Evolutionary conservation across 2,888 invertebrate species (phyloP).

Genomic region (Cephus nigrinus): DNA sequence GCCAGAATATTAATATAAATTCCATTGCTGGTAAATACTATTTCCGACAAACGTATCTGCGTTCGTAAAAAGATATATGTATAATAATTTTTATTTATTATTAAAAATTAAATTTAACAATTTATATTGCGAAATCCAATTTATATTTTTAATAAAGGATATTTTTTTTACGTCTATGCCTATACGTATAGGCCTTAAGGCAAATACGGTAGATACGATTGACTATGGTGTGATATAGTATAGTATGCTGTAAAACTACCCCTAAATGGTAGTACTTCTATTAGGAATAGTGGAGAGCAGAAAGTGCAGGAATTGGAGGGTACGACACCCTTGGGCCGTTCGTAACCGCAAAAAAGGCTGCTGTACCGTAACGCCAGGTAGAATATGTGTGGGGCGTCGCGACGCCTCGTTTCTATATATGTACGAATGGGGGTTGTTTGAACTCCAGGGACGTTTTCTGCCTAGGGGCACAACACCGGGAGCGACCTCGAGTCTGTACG

Average conservation of each 20-base stretch:
- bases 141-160: too few relatives aligned
- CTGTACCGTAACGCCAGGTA: not conserved
- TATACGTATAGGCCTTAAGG: too few relatives aligned
- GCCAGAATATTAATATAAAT: not conserved
- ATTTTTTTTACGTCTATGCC: too few relatives aligned
- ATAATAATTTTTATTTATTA: not conserved
- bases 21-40: not conserved
- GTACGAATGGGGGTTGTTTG: not conserved
- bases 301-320: not conserved
- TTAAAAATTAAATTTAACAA: not conserved
- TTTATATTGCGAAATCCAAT: accelerated
- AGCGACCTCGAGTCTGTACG: not conserved
- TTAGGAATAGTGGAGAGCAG: not conserved
- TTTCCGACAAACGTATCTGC: not conserved
- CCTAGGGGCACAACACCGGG: not conserved
- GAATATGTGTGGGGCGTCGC: not conserved
- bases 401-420: not conserved
- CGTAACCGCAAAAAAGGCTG: slow-evolving; percentile 2
- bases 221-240: not conserved
- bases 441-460: not conserved
- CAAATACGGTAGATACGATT: not conserved
- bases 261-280: not conserved
- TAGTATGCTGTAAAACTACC: not conserved
- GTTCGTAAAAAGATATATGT: not conserved
- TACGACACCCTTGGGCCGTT: not conserved